Evolutionary conservation across 2,797 vertebrate species (phyloP).

Genomic region (Merluccius polli): DNA sequence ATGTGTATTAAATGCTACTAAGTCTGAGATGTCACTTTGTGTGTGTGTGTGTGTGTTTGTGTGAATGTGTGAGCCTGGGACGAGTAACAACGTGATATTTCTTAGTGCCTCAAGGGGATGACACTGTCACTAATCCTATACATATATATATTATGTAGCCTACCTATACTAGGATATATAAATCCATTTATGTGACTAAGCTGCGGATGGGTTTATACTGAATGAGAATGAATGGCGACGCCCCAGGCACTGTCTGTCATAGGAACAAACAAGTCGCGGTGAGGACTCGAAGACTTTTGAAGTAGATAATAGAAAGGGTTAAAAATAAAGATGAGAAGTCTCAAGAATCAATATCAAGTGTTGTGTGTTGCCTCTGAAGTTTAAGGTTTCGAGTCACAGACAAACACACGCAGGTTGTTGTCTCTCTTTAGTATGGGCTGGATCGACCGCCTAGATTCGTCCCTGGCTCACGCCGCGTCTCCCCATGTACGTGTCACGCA

Average conservation of each 20-base stretch:
- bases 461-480: neutral
- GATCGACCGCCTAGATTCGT: neutral
- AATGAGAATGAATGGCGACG: neutral
- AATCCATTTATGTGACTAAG: neutral
- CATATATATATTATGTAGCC: neutral
- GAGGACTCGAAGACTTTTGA: neutral
- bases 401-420: neutral
- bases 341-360: neutral
- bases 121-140: neutral
- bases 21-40: neutral
- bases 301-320: neutral
- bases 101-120: neutral
- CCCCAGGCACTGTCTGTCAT: neutral
- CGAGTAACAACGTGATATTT: neutral
- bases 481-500: no score
- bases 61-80: neutral
- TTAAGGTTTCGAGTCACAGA: neutral
- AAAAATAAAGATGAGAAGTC: neutral
- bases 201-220: neutral
- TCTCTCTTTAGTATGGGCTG: neutral
- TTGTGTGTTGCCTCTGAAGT: neutral
- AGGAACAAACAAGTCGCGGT: neutral
- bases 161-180: neutral
- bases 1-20: neutral
- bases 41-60: constrained; percentile 6